These are phyloP conservation scores for Ylistrum balloti DNA, from an alignment of 1,140 invertebrate genomes.

Conservation along the genomic window DNA sequence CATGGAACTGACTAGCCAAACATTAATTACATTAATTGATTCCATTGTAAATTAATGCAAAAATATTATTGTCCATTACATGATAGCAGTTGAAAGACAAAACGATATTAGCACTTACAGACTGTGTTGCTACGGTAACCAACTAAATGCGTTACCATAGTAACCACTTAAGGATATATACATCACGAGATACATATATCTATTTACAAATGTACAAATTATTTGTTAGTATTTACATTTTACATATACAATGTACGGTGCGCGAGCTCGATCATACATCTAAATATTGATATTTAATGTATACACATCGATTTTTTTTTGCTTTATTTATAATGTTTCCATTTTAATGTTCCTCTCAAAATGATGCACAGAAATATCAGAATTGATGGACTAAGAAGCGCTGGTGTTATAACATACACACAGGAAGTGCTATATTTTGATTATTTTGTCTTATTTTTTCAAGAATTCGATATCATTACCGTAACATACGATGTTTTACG, in stretches of 20 bases:
- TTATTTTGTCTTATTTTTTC: too few species aligned
- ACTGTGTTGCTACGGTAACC: neutral
- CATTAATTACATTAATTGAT: neutral
- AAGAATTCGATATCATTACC: neutral
- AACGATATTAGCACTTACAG: neutral
- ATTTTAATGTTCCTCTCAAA: too few species aligned
- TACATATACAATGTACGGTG: neutral
- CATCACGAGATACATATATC: constrained; percentile 6
- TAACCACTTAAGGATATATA: neutral
- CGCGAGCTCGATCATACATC: neutral
- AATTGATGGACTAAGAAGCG: too few species aligned
- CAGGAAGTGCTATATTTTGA: too few species aligned
- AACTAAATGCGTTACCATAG: neutral
- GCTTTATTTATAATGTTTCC: neutral
- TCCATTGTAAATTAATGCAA: neutral
- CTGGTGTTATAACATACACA: too few species aligned
- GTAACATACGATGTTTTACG: neutral
- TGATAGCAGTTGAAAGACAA: neutral
- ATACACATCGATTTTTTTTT: too few species aligned
- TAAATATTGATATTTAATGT: too few species aligned
- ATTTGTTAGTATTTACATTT: neutral
- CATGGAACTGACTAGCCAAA: neutral
- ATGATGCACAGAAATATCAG: too few species aligned
- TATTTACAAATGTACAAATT: neutral
- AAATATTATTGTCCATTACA: neutral